A percentile compares a stretch with the other conserved stretches of the same genome.
Conservation (phyloP, 2,797 vertebrate genomes). For the Phalloptychus januarius region DNA sequence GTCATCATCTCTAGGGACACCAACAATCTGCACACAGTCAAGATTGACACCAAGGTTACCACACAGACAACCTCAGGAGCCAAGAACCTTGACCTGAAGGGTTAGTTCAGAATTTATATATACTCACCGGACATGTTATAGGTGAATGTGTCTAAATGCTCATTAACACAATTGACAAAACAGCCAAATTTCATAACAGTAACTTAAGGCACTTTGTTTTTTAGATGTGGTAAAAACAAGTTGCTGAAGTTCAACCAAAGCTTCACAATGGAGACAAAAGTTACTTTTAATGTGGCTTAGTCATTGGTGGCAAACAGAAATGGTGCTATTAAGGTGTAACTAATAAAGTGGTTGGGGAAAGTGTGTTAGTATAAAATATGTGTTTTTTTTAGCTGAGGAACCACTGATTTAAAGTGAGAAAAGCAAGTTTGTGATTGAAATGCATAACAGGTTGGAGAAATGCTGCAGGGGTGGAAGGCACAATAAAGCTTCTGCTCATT, state of each 20-base stretch:
- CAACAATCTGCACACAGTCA: conserved; percentile 96
- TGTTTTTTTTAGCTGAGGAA: not conserved
- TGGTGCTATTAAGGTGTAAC: not conserved
- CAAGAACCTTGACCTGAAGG: conserved; percentile 95
- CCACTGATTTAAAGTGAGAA: not conserved
- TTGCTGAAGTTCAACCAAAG: not conserved
- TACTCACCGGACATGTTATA: not conserved
- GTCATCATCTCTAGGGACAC: conserved; percentile 97
- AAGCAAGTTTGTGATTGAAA: conserved; percentile 21
- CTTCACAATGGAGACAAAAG: not conserved
- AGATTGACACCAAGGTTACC: conserved; percentile 96
- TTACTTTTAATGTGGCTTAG: not conserved
- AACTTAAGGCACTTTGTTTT: not conserved
- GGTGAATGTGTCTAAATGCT: not conserved
- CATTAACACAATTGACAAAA: not conserved
- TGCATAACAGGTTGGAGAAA: conserved; percentile 28
- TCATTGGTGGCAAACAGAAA: not conserved
- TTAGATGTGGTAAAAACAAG: not conserved
- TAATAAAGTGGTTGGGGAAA: not conserved
- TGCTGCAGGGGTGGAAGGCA: conserved; percentile 1
- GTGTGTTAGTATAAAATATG: not conserved
- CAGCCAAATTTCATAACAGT: not conserved
- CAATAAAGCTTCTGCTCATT: conserved; percentile 33
- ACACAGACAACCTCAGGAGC: conserved; percentile 95
- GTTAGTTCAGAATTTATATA: conserved; percentile 65